Evolutionary conservation across 2,797 vertebrate genomes (phyloP), one percentile per base, ranked within the genome.

Genomic region (Hapalemur alaotrensis): DNA sequence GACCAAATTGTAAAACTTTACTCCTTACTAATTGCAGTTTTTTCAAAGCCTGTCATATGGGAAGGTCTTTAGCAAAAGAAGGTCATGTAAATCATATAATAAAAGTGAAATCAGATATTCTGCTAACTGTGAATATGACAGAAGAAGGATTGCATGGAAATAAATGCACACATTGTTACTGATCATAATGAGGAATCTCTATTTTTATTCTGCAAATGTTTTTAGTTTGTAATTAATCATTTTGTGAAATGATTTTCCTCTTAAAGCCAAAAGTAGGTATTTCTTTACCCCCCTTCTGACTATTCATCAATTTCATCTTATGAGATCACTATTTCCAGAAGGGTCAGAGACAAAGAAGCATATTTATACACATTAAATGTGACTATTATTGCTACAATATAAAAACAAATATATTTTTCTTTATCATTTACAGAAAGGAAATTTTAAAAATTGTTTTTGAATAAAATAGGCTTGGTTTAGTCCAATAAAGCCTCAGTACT

Each of bases 201-300:
- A 93, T 93, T 95, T 95, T 95, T 92, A 96, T 82, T 89, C 92
- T 95, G 13, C 0, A 90, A 92, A 91, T 91, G 32, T 48, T 92
- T 96, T 96, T 89, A 88, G 22, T 83, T 93, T 85, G 43, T 38
- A 92, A 85, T 92, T 92, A 95, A 95, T 96, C 32, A 93, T 95
- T 95, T 93, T 95, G 41, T 85, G 72, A 96, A 95, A 95, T 95
- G 65, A 70, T 91, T 96, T 95, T 87, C 41, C 84, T 87, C 25
- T 43, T 41, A 91, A 94, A 92, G 20, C 13, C 63, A 86, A 97
- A 90, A 43, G n/a, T 86, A 90, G 22, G 35, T 92, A 25, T 83
- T 95, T 82, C 20, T 94, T 95, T 50, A n/a, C 1, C 28, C 6
- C 7, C 7, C 17, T 81, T 57, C 32, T 83, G 22, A 82, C 23